Evolutionary conservation across 2,797 vertebrate species (phyloP).

Genomic region (Aphelocoma californica): DNA sequence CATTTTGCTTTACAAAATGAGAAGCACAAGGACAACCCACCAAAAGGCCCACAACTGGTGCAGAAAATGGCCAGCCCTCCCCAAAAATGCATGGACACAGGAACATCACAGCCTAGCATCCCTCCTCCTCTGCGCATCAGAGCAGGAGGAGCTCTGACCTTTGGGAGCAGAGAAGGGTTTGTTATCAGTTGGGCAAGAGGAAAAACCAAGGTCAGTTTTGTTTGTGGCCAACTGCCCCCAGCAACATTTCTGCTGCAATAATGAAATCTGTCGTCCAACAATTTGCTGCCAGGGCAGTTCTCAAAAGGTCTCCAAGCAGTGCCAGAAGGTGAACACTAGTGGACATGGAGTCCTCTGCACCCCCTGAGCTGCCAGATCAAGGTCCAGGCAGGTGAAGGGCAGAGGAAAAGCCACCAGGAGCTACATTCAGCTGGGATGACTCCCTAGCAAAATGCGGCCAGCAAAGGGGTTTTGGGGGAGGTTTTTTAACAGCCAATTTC

Average conservation of each 20-base stretch:
- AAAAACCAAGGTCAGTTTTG: slow-evolving; percentile 60
- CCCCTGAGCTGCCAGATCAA: background rate
- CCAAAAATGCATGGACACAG: fast-evolving
- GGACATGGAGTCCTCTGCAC: background rate
- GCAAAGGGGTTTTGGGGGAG: background rate
- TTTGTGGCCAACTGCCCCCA: slow-evolving; percentile 46
- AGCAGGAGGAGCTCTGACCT: background rate
- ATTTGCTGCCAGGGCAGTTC: slow-evolving; percentile 12
- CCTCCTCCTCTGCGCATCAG: fast-evolving
- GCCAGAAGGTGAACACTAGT: background rate
- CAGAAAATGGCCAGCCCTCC: background rate
- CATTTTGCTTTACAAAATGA: background rate
- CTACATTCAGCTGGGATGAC: background rate
- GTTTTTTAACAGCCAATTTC: background rate
- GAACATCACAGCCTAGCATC: background rate
- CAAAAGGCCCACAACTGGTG: background rate
- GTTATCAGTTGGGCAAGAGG: background rate
- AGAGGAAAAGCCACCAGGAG: background rate
- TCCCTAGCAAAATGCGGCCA: background rate
- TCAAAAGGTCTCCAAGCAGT: slow-evolving; percentile 27
- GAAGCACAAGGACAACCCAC: background rate
- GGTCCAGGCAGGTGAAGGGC: background rate
- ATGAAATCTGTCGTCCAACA: slow-evolving; percentile 45
- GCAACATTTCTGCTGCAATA: slow-evolving; percentile 21
- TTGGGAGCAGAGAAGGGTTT: background rate